These are phyloP conservation scores for Pogona vitticeps DNA, from an alignment of 2,113 vertebrate species.

Conservation along the genomic window DNA sequence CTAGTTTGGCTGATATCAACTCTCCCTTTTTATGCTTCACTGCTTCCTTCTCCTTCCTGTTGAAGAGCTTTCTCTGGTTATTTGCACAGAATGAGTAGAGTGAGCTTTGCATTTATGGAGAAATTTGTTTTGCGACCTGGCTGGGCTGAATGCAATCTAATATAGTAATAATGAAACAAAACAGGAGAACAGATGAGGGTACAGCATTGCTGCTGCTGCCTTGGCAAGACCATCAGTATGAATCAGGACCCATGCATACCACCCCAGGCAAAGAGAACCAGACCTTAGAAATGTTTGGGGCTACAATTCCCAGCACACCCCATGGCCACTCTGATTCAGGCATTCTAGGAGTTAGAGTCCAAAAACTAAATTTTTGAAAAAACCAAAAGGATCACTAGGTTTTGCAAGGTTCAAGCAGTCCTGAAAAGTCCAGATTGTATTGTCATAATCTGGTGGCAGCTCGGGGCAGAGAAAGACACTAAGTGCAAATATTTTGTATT, in stretches of 20 bases:
- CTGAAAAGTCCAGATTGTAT: too few species aligned
- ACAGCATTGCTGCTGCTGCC: background rate
- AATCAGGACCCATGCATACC: background rate
- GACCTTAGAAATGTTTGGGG: background rate
- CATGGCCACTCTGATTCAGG: too few species aligned
- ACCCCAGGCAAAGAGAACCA: background rate
- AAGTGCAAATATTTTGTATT: too few species aligned
- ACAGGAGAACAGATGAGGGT: background rate
- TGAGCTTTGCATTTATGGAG: constrained; percentile 44
- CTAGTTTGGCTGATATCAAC: background rate
- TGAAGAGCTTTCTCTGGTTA: constrained; percentile 23
- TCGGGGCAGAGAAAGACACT: too few species aligned
- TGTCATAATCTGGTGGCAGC: too few species aligned
- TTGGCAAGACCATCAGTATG: background rate
- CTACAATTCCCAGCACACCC: background rate
- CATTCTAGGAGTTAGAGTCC: too few species aligned
- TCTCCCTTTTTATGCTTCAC: background rate
- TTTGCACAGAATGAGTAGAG: constrained; percentile 43
- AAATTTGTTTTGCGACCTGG: constrained; percentile 46
- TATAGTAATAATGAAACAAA: background rate
- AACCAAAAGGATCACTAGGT: too few species aligned
- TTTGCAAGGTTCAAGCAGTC: too few species aligned
- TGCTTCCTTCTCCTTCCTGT: background rate
- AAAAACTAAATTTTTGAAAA: too few species aligned
- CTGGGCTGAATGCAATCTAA: background rate